Percentiles rank a stretch among this genome's conserved stretches.
phyloP scores from a whole-genome alignment of 2,113 vertebrate species.

The Spea multiplicata region DNA sequence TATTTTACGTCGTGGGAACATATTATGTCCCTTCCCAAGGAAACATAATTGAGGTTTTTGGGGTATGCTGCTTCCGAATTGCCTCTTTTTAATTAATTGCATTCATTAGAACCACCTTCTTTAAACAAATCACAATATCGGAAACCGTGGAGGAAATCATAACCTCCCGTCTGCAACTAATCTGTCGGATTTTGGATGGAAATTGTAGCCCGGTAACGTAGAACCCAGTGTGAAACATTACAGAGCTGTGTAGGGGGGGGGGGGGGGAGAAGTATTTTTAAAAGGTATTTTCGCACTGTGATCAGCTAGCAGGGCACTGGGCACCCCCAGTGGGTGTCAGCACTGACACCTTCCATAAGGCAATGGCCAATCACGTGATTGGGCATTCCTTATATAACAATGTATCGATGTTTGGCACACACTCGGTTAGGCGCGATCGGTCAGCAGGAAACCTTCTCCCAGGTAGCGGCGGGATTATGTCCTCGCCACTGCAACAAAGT shows the following conservation, averaged over 20 bases:
- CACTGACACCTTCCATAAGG: no score
- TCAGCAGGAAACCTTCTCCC: no score
- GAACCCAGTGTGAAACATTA: neutral
- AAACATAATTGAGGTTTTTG: conserved; percentile 1
- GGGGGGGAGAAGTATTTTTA: neutral
- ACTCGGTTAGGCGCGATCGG: no score
- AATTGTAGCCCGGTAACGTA: neutral
- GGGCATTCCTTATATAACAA: no score
- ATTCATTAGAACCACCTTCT: neutral
- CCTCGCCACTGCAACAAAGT: no score
- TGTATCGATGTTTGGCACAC: no score
- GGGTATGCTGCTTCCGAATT: neutral
- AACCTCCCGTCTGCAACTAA: neutral
- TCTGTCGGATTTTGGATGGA: neutral
- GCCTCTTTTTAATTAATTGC: neutral
- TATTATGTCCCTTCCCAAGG: conserved; percentile 4
- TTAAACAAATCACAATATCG: neutral
- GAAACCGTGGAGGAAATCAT: neutral
- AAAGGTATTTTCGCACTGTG: neutral
- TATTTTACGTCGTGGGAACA: conserved; percentile 12
- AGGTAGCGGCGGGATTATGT: no score
- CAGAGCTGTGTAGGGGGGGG: neutral
- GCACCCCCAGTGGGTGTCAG: no score
- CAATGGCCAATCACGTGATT: no score
- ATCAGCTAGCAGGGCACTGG: no score